Conservation (phyloP, 1,140 invertebrate genomes). For the Drosophila pseudoobscura region DNA sequence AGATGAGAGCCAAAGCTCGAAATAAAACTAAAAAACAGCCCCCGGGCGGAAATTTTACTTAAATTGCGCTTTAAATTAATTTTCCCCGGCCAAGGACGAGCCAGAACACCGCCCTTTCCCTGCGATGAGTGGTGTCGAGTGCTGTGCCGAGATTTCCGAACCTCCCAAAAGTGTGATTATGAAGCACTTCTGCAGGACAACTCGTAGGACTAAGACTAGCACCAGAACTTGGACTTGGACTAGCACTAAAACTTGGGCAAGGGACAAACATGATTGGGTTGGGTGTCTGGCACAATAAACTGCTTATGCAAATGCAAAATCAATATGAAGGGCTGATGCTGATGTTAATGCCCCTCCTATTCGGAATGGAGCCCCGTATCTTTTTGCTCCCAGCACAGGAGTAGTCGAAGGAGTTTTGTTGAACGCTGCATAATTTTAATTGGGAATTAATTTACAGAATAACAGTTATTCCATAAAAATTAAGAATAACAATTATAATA, state of each 20-base stretch:
- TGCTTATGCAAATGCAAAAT: constrained; percentile 55
- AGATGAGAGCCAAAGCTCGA: constrained; percentile 29
- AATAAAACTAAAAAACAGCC: constrained; percentile 50
- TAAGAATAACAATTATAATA: too few species aligned
- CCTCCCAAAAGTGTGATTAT: constrained; percentile 36
- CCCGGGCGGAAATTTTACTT: constrained; percentile 51
- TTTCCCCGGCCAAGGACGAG: constrained; percentile 22
- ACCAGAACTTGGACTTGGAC: neutral
- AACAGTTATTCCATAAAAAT: too few species aligned
- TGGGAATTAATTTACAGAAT: too few species aligned
- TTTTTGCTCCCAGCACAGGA: too few species aligned
- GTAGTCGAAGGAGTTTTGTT: too few species aligned
- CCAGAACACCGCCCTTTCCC: neutral
- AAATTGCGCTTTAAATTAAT: constrained; percentile 76
- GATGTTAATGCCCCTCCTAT: neutral
- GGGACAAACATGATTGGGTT: neutral
- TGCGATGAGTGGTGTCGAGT: too few species aligned
- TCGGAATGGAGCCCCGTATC: too few species aligned
- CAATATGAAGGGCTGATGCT: constrained; percentile 36
- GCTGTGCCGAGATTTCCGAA: neutral
- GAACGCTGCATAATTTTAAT: too few species aligned
- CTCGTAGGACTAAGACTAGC: neutral
- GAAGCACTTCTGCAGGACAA: constrained; percentile 17
- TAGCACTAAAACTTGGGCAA: neutral
- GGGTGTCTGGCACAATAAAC: constrained; percentile 38